A percentile compares a stretch with the other conserved stretches of the same genome.
Evolutionary conservation across 2,797 vertebrate genomes (phyloP).

Genomic region (Lacerta bilineata): DNA sequence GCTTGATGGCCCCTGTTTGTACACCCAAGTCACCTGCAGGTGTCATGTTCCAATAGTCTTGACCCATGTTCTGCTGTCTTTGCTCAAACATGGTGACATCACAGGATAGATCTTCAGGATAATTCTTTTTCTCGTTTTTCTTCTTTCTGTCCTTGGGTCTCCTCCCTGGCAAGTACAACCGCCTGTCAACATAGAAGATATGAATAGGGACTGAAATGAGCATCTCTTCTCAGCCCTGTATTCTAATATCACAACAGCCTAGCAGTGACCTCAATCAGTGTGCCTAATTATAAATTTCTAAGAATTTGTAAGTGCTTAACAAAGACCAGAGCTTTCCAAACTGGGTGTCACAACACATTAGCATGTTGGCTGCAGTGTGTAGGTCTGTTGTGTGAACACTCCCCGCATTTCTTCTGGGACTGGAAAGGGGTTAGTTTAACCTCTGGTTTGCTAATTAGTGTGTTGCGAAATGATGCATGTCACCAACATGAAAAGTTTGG

Average conservation of each 20-base stretch:
- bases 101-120: not conserved
- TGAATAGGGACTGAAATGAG: conserved; percentile 24
- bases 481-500: too few species aligned
- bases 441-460: too few species aligned
- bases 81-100: not conserved
- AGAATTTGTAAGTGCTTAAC: not conserved
- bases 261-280: conserved; percentile 12
- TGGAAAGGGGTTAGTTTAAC: too few species aligned
- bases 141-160: conserved; percentile 30
- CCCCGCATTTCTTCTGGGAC: too few species aligned
- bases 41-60: not conserved
- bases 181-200: conserved; percentile 27
- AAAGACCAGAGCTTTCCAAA: too few species aligned
- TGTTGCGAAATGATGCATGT: too few species aligned
- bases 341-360: too few species aligned
- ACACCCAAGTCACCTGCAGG: not conserved
- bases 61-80: not conserved
- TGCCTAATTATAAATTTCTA: not conserved
- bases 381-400: too few species aligned
- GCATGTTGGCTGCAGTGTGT: too few species aligned
- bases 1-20: conserved; percentile 13
- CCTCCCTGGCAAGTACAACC: conserved; percentile 7
- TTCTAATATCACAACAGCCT: not conserved
- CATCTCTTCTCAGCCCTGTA: not conserved
- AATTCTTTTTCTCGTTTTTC: conserved; percentile 27